Conservation (phyloP, 2,888 invertebrate genomes). For the Rotaria sp. region DNA sequence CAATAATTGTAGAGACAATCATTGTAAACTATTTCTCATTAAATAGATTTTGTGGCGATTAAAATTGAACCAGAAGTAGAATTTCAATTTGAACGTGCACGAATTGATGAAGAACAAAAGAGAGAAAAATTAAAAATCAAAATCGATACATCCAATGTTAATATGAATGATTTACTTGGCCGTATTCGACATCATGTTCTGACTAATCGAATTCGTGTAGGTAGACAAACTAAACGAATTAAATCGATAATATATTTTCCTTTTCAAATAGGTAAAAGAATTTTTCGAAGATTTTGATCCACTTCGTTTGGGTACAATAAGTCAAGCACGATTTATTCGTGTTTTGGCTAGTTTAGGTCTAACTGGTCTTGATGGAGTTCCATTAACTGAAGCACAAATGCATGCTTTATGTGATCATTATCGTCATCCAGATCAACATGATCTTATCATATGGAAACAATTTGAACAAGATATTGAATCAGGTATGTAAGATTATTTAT, state of each 20-base stretch:
- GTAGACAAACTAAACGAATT: slow-evolving; percentile 30
- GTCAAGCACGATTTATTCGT: slow-evolving; percentile 51
- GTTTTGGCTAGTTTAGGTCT: slow-evolving; percentile 49
- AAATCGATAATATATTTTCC: background rate
- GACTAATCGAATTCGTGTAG: slow-evolving; percentile 51
- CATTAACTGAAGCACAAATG: slow-evolving; percentile 49
- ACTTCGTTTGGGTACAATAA: slow-evolving; percentile 51
- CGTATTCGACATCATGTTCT: slow-evolving; percentile 52
- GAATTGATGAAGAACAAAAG: slow-evolving; percentile 19
- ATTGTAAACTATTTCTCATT: background rate
- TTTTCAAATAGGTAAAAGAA: slow-evolving; percentile 46
- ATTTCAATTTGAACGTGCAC: slow-evolving; percentile 19
- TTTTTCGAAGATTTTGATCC: slow-evolving; percentile 55
- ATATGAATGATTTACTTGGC: slow-evolving; percentile 51
- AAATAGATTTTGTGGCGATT: background rate
- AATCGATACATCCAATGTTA: slow-evolving; percentile 44
- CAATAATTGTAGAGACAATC: too few species aligned
- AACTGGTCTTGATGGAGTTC: slow-evolving; percentile 32
- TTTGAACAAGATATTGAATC: slow-evolving; percentile 53
- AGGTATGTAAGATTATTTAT: slow-evolving; percentile 44
- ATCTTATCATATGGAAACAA: slow-evolving; percentile 50
- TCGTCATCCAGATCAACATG: slow-evolving; percentile 47
- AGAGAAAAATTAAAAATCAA: slow-evolving; percentile 24
- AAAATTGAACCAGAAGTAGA: slow-evolving; percentile 29
- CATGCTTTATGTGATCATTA: slow-evolving; percentile 48